Percentiles rank a stretch among this genome's conserved stretches.
phyloP scores from a whole-genome alignment of 2,888 invertebrate species.

The Drosophila trichaetosa region DNA sequence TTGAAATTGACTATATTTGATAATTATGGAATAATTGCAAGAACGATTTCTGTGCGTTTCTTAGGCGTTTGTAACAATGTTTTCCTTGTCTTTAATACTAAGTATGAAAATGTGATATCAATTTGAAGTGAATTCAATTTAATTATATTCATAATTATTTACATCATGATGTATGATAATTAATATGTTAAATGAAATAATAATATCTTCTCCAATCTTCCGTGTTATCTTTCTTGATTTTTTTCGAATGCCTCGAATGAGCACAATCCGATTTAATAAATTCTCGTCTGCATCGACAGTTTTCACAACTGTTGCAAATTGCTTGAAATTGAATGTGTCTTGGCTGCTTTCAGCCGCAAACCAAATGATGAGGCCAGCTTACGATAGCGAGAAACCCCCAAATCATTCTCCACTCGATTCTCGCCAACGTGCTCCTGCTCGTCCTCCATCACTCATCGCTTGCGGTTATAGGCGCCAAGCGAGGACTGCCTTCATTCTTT shows the following conservation, averaged over 20 bases:
- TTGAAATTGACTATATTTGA: constrained; percentile 30
- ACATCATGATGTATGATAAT: constrained; percentile 69
- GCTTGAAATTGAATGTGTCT: constrained; percentile 56
- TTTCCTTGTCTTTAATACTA: constrained; percentile 47
- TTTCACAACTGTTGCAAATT: constrained; percentile 49
- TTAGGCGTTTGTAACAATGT: constrained; percentile 13
- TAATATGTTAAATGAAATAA: constrained; percentile 54
- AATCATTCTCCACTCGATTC: constrained; percentile 15
- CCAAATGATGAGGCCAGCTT: constrained; percentile 49
- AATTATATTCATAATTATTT: constrained; percentile 75
- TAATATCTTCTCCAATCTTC: constrained; percentile 17
- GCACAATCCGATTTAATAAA: constrained; percentile 56
- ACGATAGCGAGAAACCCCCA: constrained; percentile 31
- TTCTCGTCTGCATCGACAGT: constrained; percentile 54
- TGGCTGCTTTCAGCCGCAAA: constrained; percentile 70
- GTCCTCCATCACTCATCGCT: constrained; percentile 70
- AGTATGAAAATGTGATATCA: constrained; percentile 61
- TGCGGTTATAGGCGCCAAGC: constrained; percentile 78
- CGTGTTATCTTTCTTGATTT: constrained; percentile 23
- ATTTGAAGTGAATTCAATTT: constrained; percentile 72
- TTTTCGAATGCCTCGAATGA: constrained; percentile 25
- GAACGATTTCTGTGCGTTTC: constrained; percentile 23
- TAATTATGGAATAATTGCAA: constrained; percentile 41
- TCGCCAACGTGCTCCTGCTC: constrained; percentile 34
- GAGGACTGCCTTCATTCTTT: constrained; percentile 84